Evolutionary conservation across 2,113 vertebrate species (phyloP).

Genomic region (Patagioenas fasciata): DNA sequence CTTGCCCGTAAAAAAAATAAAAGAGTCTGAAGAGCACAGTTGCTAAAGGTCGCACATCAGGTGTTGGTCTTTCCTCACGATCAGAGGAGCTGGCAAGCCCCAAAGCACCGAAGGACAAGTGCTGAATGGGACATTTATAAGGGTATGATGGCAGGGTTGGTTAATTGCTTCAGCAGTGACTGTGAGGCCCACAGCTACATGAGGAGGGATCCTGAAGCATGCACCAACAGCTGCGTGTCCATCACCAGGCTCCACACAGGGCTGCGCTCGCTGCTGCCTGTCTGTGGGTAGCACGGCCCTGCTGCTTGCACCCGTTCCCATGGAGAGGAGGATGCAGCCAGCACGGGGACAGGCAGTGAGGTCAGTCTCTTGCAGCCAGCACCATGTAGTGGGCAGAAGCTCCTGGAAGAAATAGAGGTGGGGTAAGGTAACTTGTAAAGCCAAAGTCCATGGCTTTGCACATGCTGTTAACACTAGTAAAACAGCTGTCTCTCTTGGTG

Average conservation of each 20-base stretch:
- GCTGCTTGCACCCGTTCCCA: accelerated
- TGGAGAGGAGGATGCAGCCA: not conserved
- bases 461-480: not conserved
- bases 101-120: not conserved
- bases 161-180: not conserved
- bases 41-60: not conserved
- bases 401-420: not conserved
- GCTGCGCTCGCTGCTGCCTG: not conserved
- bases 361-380: not conserved
- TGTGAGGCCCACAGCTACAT: accelerated
- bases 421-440: not conserved
- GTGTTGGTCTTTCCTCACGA: not conserved
- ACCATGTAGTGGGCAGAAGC: accelerated
- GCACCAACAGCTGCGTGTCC: accelerated
- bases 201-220: not conserved
- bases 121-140: not conserved
- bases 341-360: not conserved
- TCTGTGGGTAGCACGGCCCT: no score
- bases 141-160: not conserved
- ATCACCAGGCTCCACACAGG: not conserved
- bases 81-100: not conserved
- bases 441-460: not conserved
- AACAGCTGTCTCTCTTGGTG: not conserved
- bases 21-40: not conserved
- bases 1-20: not conserved